Percentiles rank a stretch among this genome's conserved stretches.
phyloP scores from a whole-genome alignment of 2,113 vertebrate species.

The Polypterus senegalus region DNA sequence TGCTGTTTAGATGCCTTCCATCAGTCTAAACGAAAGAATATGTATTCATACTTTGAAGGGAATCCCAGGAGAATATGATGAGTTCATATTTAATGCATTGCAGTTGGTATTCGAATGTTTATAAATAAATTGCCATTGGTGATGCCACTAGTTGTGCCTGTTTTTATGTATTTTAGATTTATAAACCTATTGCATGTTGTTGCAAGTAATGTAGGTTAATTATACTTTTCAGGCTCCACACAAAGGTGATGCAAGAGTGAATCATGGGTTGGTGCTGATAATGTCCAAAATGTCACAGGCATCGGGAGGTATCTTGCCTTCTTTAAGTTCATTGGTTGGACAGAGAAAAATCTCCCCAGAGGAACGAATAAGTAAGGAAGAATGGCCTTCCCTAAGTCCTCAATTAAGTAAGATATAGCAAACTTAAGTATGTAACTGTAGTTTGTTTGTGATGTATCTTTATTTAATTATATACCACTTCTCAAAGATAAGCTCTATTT shows the following conservation, averaged over 20 bases:
- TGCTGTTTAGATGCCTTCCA: no score
- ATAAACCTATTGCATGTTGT: no score
- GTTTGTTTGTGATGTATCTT: no score
- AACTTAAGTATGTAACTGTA: no score
- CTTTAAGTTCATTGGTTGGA: conserved; percentile 5
- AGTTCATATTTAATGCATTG: background rate
- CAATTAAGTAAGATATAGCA: conserved; percentile 11
- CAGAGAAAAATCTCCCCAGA: conserved; percentile 13
- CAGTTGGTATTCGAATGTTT: background rate
- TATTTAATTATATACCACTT: no score
- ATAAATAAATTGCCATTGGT: background rate
- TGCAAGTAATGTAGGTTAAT: no score
- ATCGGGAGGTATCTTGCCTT: conserved; percentile 3
- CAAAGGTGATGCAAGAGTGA: background rate
- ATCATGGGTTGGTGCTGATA: background rate
- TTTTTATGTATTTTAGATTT: no score
- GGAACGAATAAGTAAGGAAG: background rate
- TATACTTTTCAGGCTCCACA: background rate
- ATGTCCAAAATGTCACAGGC: conserved; percentile 17
- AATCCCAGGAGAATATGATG: background rate
- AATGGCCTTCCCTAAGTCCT: conserved; percentile 1
- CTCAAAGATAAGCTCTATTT: no score
- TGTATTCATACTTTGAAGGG: background rate
- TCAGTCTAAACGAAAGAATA: background rate
- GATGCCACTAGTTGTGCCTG: no score